Evolutionary conservation across 30 jellyfish, hydroid and myxozoan species (phyloP).

Genomic region (Morbakka virulenta): DNA sequence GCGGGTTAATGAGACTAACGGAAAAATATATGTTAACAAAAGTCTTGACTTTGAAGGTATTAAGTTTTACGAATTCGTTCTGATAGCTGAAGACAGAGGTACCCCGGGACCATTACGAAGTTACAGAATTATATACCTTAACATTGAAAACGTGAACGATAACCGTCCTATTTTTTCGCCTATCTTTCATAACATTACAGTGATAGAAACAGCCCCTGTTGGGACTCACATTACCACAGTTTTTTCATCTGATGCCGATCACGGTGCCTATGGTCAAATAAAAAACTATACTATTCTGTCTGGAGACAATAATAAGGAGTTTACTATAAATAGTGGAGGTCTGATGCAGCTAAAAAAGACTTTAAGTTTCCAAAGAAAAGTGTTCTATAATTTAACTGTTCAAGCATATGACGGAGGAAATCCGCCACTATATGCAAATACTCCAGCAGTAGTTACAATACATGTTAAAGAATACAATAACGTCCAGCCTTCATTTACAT

Average conservation of each 20-base stretch:
- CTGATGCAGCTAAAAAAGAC: slow-evolving; percentile 14
- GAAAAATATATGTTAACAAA: slow-evolving; percentile 40
- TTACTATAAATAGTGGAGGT: slow-evolving; percentile 67
- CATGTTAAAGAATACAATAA: slow-evolving; percentile 25
- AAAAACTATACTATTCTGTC: slow-evolving; percentile 40
- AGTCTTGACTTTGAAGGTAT: slow-evolving; percentile 62
- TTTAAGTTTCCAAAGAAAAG: slow-evolving; percentile 14
- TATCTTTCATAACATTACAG: slow-evolving; percentile 39
- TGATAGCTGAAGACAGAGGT: slow-evolving; percentile 71
- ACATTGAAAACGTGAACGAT: slow-evolving; percentile 69
- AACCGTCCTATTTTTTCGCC: slow-evolving; percentile 59
- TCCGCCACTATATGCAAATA: background rate
- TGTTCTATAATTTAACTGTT: slow-evolving; percentile 33
- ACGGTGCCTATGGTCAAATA: slow-evolving; percentile 57
- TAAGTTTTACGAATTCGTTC: slow-evolving; percentile 57
- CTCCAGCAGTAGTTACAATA: slow-evolving; percentile 3
- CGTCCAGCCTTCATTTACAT: slow-evolving; percentile 22
- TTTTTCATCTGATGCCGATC: slow-evolving; percentile 75
- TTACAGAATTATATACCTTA: slow-evolving; percentile 18
- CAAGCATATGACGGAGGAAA: slow-evolving; percentile 77
- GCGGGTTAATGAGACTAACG: slow-evolving; percentile 48
- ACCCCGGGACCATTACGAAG: slow-evolving; percentile 63
- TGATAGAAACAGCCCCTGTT: slow-evolving; percentile 57
- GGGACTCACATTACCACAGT: slow-evolving; percentile 53
- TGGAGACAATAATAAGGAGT: slow-evolving; percentile 54